phyloP scores from a whole-genome alignment of 2,888 invertebrate genomes.

The Drosophila nigricruria region DNA sequence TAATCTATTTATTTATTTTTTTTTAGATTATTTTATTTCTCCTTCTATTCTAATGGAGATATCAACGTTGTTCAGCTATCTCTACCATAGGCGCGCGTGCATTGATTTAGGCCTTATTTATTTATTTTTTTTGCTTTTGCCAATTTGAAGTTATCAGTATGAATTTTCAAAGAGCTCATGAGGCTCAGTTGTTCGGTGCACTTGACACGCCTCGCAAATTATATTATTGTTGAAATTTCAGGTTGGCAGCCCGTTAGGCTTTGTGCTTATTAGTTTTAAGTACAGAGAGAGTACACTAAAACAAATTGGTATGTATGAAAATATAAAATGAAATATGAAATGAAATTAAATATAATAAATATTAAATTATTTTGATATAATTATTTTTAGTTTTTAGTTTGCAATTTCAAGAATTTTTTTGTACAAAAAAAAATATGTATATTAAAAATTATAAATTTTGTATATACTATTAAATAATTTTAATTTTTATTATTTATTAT shows the following conservation, averaged over 20 bases:
- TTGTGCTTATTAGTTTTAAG: not conserved
- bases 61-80: slow-evolving; percentile 17
- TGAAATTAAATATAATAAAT: not conserved
- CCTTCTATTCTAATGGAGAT: slow-evolving; percentile 14
- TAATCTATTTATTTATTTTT: slow-evolving; percentile 35
- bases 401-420: too few relatives aligned
- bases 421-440: too few relatives aligned
- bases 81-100: not conserved
- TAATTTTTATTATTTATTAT: not conserved
- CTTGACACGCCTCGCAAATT: slow-evolving; percentile 14
- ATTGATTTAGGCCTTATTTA: not conserved
- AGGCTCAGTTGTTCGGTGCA: slow-evolving; percentile 10
- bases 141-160: slow-evolving; percentile 45
- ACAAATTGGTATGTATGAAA: not conserved
- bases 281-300: slow-evolving; percentile 17
- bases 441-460: too few relatives aligned
- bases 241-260: slow-evolving; percentile 20
- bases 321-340: not conserved
- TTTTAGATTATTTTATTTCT: slow-evolving; percentile 14
- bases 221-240: slow-evolving; percentile 36
- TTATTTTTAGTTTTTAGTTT: not conserved
- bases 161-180: slow-evolving; percentile 46
- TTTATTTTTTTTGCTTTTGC: not conserved
- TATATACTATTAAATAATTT: not conserved
- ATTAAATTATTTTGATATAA: not conserved